phyloP scores from a whole-genome alignment of 2,113 vertebrate genomes.

The Daphoenositta chrysoptera region DNA sequence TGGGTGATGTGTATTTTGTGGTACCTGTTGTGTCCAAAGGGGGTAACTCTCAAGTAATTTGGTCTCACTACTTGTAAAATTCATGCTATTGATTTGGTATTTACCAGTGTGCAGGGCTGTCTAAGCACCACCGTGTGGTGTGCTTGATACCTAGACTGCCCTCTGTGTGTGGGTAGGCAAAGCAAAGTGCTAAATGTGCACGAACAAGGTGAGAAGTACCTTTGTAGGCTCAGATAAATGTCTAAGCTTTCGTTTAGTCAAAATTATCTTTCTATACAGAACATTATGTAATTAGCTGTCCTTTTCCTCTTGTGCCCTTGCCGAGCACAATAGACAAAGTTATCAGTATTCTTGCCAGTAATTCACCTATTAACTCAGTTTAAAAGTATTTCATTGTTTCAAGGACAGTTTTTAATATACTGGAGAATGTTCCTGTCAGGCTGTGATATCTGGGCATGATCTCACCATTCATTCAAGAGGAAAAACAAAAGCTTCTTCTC shows the following conservation, averaged over 20 bases:
- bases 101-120: neutral
- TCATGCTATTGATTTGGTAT: neutral
- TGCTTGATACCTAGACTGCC: neutral
- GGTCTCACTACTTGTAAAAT: neutral
- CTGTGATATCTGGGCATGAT: neutral
- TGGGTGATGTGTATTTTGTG: neutral
- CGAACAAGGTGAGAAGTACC: neutral
- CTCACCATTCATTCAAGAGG: neutral
- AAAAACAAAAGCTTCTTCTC: neutral
- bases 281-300: neutral
- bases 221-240: neutral
- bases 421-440: neutral
- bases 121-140: neutral
- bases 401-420: neutral
- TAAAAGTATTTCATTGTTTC: constrained; percentile 6
- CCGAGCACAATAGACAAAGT: neutral
- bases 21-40: neutral
- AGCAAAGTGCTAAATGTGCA: neutral
- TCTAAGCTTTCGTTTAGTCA: neutral
- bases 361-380: neutral
- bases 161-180: neutral
- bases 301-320: neutral
- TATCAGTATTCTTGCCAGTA: neutral
- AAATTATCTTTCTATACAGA: neutral
- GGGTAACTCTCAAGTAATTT: fast-evolving